Percentiles rank a stretch among this genome's conserved stretches.
These are phyloP conservation scores for Pristiophorus japonicus DNA, from an alignment of 2,113 vertebrate species.

Conservation along the genomic window DNA sequence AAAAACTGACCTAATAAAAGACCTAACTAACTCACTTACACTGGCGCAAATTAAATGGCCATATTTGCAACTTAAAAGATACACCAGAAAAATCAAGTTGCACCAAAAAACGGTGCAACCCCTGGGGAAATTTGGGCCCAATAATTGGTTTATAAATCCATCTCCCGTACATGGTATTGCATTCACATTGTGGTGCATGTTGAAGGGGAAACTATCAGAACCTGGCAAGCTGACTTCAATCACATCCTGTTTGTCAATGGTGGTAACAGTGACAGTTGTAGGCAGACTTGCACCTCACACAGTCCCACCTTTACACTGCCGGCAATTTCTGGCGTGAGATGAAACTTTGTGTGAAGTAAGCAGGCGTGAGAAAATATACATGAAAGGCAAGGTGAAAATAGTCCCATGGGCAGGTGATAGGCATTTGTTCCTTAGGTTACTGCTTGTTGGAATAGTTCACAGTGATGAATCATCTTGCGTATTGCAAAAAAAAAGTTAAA, in stretches of 20 bases:
- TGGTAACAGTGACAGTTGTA: not conserved
- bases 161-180: not conserved
- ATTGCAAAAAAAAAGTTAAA: not conserved
- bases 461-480: not conserved
- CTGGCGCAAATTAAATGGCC: too few species aligned
- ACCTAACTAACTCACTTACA: too few species aligned
- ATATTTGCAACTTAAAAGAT: too few species aligned
- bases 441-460: not conserved
- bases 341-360: not conserved
- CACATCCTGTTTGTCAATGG: slow-evolving; percentile 5
- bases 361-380: not conserved
- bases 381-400: not conserved
- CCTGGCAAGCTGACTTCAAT: not conserved
- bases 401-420: not conserved
- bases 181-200: not conserved
- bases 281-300: not conserved
- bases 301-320: not conserved
- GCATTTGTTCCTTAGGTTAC: not conserved
- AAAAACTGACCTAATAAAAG: too few species aligned
- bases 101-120: too few species aligned
- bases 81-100: too few species aligned
- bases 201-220: not conserved
- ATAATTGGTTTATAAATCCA: not conserved
- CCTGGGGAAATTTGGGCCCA: too few species aligned
- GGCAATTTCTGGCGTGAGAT: not conserved